Evolutionary conservation across 1,140 invertebrate species (phyloP).

Genomic region (Drosophila burlai): DNA sequence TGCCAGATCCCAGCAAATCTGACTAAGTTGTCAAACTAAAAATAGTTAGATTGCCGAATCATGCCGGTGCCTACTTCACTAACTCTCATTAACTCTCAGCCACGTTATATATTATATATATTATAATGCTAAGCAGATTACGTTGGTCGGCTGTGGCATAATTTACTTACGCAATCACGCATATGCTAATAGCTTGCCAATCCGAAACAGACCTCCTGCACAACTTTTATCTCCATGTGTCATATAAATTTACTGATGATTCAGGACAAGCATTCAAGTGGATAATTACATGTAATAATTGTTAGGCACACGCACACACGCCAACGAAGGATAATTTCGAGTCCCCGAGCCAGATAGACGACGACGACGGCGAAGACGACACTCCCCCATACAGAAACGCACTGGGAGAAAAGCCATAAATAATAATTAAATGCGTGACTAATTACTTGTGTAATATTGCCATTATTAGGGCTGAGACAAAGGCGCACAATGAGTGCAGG

Average conservation of each 20-base stretch:
- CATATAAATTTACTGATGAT: conserved; percentile 24
- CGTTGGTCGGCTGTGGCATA: conserved; percentile 8
- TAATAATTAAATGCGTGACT: conserved; percentile 84
- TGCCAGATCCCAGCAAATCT: no score
- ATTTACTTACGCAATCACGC: conserved; percentile 31
- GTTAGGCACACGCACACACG: conserved; percentile 22
- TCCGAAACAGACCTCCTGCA: conserved; percentile 25
- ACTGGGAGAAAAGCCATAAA: conserved; percentile 56
- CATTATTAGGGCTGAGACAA: conserved; percentile 63
- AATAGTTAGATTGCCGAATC: background rate
- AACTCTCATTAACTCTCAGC: conserved; percentile 3
- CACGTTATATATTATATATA: background rate
- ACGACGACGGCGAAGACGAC: background rate
- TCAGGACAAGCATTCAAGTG: conserved; percentile 39
- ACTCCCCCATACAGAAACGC: background rate
- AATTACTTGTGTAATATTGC: conserved; percentile 83
- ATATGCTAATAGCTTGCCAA: conserved; percentile 44
- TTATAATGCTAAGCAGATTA: conserved; percentile 22
- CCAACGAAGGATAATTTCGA: conserved; percentile 20
- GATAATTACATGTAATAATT: conserved; percentile 50
- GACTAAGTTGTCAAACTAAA: background rate
- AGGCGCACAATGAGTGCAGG: conserved; percentile 52
- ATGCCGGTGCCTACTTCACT: background rate
- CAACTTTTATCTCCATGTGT: conserved; percentile 42
- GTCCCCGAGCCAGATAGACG: conserved; percentile 28